Percentiles rank a stretch among this genome's conserved stretches.
These are phyloP conservation scores for Andrena hattorfiana DNA, from an alignment of 2,888 invertebrate species.

Conservation along the genomic window DNA sequence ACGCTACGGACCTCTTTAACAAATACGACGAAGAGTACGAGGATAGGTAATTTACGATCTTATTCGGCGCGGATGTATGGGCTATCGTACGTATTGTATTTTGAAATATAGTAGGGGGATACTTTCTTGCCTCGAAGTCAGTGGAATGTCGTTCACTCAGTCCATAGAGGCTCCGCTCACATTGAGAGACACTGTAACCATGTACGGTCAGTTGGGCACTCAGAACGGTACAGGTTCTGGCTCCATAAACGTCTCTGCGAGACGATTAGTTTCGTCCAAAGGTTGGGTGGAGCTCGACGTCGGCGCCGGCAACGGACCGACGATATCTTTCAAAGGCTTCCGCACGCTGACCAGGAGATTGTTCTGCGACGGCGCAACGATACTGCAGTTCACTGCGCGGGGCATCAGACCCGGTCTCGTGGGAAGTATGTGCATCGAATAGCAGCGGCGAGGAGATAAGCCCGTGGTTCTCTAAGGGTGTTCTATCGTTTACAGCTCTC, in stretches of 20 bases:
- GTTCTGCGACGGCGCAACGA: conserved; percentile 91
- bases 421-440: conserved; percentile 87
- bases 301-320: conserved; percentile 94
- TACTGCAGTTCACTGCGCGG: conserved; percentile 91
- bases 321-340: conserved; percentile 92
- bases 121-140: conserved; percentile 94
- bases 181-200: conserved; percentile 92
- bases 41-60: conserved; percentile 83
- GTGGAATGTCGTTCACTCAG: conserved; percentile 96
- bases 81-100: conserved; percentile 21
- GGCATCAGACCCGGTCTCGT: conserved; percentile 92
- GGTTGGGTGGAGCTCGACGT: conserved; percentile 95
- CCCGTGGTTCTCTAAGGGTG: conserved; percentile 10
- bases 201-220: conserved; percentile 93
- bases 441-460: background rate
- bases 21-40: conserved; percentile 91
- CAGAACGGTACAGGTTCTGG: conserved; percentile 95
- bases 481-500: conserved; percentile 86
- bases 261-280: conserved; percentile 92
- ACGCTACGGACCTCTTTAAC: conserved; percentile 97
- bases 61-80: conserved; percentile 54
- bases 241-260: conserved; percentile 91
- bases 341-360: conserved; percentile 90
- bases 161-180: conserved; percentile 97
- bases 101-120: conserved; percentile 82